Conservation (phyloP, 2,888 invertebrate genomes). For the Chromoteleia sp. region DNA sequence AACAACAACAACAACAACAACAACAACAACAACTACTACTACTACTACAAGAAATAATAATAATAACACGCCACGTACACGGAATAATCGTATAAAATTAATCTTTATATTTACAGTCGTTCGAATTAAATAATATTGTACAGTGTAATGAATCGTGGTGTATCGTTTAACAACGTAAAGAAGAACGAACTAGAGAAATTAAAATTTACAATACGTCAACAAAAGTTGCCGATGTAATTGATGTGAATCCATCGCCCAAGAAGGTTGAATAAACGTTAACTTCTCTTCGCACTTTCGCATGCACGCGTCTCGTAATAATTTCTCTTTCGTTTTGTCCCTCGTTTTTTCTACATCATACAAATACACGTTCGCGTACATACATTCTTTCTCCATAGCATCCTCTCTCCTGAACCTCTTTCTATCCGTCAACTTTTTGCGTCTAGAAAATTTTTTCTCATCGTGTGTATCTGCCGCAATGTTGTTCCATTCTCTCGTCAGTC, state of each 20-base stretch:
- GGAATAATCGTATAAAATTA: too few species aligned
- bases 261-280: slow-evolving; percentile 25
- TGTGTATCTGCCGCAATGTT: slow-evolving; percentile 21
- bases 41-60: too few species aligned
- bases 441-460: slow-evolving; percentile 7
- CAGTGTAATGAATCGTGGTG: too few species aligned
- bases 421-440: slow-evolving; percentile 12
- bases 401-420: background rate
- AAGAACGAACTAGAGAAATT: slow-evolving; percentile 23
- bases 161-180: too few species aligned
- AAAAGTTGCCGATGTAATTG: slow-evolving; percentile 56
- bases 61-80: too few species aligned
- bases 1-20: background rate
- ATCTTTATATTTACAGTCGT: slow-evolving; percentile 25
- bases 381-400: background rate
- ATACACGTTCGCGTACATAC: background rate
- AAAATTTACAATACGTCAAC: slow-evolving; percentile 33
- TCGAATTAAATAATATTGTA: too few species aligned
- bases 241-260: slow-evolving; percentile 53
- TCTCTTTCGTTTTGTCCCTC: background rate
- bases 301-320: slow-evolving; percentile 19
- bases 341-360: background rate
- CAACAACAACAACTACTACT: slow-evolving; percentile 1
- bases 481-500: slow-evolving; percentile 54
- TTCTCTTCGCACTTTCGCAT: slow-evolving; percentile 23